A percentile compares a stretch with the other conserved stretches of the same genome.
Conservation (phyloP, 2,888 invertebrate species). For the Dryomyza anilis region DNA sequence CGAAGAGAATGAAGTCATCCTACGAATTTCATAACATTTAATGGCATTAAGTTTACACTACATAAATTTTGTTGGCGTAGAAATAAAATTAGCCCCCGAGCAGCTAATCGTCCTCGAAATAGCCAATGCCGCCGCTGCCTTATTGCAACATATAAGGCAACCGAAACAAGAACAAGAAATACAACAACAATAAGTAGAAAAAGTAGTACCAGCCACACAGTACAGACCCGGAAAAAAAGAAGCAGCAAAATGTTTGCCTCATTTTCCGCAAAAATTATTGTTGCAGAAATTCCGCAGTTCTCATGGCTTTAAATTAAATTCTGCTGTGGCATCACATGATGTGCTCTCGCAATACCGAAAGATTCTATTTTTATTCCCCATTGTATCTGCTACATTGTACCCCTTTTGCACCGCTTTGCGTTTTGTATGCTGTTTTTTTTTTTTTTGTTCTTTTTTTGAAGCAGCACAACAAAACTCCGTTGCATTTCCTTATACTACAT, state of each 20-base stretch:
- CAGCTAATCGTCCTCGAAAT: slow-evolving; percentile 50
- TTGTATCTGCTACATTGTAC: no score
- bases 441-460: not conserved
- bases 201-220: no score
- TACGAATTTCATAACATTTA: slow-evolving; percentile 46
- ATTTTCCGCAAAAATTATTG: not conserved
- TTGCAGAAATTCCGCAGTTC: slow-evolving; percentile 1
- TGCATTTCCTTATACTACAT: not conserved
- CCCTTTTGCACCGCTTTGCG: no score
- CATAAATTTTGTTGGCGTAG: slow-evolving; percentile 52
- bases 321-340: not conserved
- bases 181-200: no score
- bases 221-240: no score
- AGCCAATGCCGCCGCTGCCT: slow-evolving; percentile 32
- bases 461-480: not conserved
- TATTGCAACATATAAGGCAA: not conserved
- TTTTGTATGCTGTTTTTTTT: not conserved
- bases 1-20: slow-evolving; percentile 39
- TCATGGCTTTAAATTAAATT: not conserved
- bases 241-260: no score
- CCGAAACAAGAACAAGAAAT: not conserved
- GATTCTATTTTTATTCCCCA: no score
- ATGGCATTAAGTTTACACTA: slow-evolving; percentile 54
- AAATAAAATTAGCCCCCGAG: slow-evolving; percentile 42
- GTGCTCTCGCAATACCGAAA: no score